These are phyloP conservation scores for Emydoidea blandingii DNA, from an alignment of 2,797 vertebrate genomes.

Conservation along the genomic window DNA sequence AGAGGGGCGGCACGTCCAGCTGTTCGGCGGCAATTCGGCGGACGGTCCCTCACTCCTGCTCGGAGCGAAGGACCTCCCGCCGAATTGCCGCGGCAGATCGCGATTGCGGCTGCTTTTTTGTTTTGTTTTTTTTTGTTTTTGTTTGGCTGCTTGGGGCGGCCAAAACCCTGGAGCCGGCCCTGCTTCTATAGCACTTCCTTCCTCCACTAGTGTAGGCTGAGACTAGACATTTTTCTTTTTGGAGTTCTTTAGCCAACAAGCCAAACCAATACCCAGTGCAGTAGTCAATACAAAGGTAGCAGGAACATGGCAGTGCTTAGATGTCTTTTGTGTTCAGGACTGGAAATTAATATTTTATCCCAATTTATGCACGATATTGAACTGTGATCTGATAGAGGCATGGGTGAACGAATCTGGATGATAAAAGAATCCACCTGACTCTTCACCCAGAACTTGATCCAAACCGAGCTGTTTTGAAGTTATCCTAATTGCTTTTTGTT, in stretches of 20 bases:
- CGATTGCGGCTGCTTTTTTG: too few relatives aligned
- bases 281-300: neutral
- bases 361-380: neutral
- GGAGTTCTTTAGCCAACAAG: neutral
- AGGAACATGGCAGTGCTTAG: rapidly evolving
- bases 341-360: neutral
- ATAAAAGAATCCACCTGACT: neutral
- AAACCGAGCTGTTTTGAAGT: neutral
- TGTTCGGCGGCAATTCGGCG: too few relatives aligned
- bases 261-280: neutral
- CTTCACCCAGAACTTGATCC: neutral
- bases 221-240: neutral
- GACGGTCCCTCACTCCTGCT: too few relatives aligned
- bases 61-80: too few relatives aligned
- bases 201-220: neutral
- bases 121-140: too few relatives aligned
- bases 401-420: neutral
- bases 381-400: neutral
- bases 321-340: neutral
- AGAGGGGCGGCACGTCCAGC: too few relatives aligned
- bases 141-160: too few relatives aligned
- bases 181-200: neutral
- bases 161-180: too few relatives aligned
- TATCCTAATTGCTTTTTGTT: neutral
- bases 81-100: too few relatives aligned